These are phyloP conservation scores for Syncerus caffer DNA, from an alignment of 2,797 vertebrate genomes.

Conservation along the genomic window DNA sequence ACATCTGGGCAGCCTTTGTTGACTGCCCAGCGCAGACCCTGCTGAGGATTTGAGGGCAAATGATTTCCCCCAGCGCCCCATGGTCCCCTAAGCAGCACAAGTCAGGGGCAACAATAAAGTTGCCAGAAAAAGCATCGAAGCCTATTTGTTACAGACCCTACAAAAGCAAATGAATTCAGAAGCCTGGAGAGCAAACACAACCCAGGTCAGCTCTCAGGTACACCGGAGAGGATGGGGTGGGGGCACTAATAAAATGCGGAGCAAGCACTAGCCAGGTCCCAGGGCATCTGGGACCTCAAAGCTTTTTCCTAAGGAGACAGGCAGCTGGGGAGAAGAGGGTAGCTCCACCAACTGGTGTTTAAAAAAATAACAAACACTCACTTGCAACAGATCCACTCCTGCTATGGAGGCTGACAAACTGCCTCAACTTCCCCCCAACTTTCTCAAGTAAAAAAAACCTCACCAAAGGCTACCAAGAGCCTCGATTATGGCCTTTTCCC, in stretches of 20 bases:
- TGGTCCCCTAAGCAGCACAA: neutral
- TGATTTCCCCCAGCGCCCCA: neutral
- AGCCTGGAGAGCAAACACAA: neutral
- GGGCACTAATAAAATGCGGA: neutral
- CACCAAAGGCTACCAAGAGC: neutral
- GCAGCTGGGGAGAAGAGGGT: slow-evolving; percentile 15
- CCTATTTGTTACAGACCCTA: neutral
- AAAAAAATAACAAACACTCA: slow-evolving; percentile 24
- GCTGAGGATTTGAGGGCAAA: neutral
- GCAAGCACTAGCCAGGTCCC: neutral
- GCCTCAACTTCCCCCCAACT: neutral
- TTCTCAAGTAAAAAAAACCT: neutral
- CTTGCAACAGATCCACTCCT: neutral
- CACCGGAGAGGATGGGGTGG: neutral
- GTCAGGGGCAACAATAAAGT: neutral
- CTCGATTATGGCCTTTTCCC: neutral
- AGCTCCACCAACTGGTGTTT: slow-evolving; percentile 65
- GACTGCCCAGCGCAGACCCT: neutral
- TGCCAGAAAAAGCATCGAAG: neutral
- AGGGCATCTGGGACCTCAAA: neutral
- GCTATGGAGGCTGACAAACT: neutral
- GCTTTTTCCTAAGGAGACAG: neutral
- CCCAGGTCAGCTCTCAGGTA: neutral
- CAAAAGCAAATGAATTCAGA: neutral
- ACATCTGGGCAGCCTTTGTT: slow-evolving; percentile 20